Base-by-base conservation (phyloP, 2,797 vertebrate species). In the Aplochiton taeniatus region DNA sequence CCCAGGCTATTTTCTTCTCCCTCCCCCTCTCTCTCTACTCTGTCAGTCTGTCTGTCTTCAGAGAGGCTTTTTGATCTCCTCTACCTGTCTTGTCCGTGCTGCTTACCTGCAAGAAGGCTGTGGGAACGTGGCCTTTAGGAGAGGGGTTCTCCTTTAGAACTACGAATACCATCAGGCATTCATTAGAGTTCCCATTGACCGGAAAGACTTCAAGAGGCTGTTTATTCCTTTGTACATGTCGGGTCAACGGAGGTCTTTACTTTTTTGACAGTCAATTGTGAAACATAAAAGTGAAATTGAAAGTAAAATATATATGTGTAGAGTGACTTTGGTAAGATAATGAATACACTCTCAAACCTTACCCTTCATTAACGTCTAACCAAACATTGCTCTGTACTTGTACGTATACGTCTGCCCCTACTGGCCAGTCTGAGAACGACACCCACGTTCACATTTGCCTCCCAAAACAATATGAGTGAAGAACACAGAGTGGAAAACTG, bases 121-220 rank as follows among this genome's bases (percentile, higher is more conserved):
- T 85, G 81, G 80, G 83, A 84, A 77, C 57, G 54, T 85, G 80
- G 74, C 85, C 81, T 87, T 83, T 85, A 17, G 45, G 9, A 12
- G 62, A 76, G 66, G 68, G 76, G 61, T 78, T 77, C 78, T 80
- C 81, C 31, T 78, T 61, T 57, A 70, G 31, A n/a, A 55, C 50
- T 0, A 20, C 52, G 13, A 71, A 72, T 72, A 79, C 83, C 80
- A 83, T 62, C 50, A 31, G 6, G 3, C 31, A 6, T 31, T 31
- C 2, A 31, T 31, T 31, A 31, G 31, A 31, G 6, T 6, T 31
- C 31, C 6, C 31, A 6, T 31, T 31, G 31, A 2, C 31, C 31
- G 6, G 31, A 6, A 31, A 6, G 31, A 31, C 31, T 31, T 3
- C 31, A 31, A 31, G 6, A 31, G 31, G 31, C 31, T 6, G 31